Conservation (phyloP, 2,113 vertebrate species). For the Jacana jacana region DNA sequence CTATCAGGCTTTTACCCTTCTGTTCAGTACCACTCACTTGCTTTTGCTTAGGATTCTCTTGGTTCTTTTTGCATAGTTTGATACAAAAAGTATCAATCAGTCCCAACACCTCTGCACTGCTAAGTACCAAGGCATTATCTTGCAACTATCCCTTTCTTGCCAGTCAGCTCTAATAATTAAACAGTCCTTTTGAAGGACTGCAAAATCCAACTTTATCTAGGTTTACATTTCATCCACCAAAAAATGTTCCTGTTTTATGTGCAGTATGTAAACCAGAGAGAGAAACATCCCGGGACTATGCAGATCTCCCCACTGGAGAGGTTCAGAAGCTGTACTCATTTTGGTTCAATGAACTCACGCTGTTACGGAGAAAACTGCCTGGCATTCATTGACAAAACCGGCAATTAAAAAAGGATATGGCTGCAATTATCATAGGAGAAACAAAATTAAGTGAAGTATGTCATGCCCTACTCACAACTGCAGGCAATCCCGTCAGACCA, state of each 20-base stretch:
- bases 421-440: slow-evolving; percentile 16
- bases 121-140: neutral
- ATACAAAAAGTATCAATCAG: neutral
- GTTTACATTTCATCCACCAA: neutral
- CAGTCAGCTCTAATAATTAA: neutral
- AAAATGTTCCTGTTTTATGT: neutral
- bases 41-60: neutral
- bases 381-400: neutral
- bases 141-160: neutral
- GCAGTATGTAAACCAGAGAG: neutral
- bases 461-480: neutral
- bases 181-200: neutral
- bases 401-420: slow-evolving; percentile 32
- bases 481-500: neutral
- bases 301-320: slow-evolving; percentile 8
- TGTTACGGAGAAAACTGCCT: neutral
- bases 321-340: neutral
- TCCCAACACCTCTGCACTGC: neutral
- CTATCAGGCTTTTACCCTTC: neutral
- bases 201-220: neutral
- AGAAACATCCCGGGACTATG: neutral
- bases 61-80: neutral
- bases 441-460: slow-evolving; percentile 14
- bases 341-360: slow-evolving; percentile 13
- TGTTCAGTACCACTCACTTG: neutral